Base-by-base conservation (phyloP, 2,113 vertebrate genomes). In the Melanostigma gelatinosum region DNA sequence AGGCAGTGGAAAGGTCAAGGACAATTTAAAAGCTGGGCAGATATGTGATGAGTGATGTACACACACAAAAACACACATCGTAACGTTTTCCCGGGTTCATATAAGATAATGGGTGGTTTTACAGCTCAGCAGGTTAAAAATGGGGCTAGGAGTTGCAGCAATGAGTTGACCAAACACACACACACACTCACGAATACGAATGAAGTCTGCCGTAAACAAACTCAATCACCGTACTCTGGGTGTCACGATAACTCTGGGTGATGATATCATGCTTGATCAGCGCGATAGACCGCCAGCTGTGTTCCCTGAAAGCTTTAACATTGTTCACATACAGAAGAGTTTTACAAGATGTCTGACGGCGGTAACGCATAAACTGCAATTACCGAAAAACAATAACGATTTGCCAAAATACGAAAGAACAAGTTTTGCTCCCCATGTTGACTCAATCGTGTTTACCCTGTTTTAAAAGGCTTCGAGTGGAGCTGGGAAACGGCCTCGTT, bases 311-410 rank as follows among this genome's bases (percentile, higher is more conserved):
- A 46, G 76, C 38, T 4, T 27, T 24, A n/a, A 52, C 27, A 27
- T 72, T 40, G 78, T 58, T 55, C 64, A 22, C n/a, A 66, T 75
- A 20, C 48, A 70, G 60, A 64, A 7, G 24, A 18, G 16, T 68
- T 54, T 34, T 76, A 46, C 63, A 74, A 71, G 69, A 62, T 27
- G 46, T 61, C 72, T 70, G 40, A 80, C 61, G 62, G 68, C 0
- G 11, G 75, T 77, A 68, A 80, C 72, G 66, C 60, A 50, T 34
- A 70, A 55, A 78, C 9, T 32, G 34, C 46, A 79, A 75, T 77
- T 71, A 72, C 11, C 34, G 32, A 29, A 32, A 50, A 52, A 61
- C 40, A 27, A 32, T 58, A 40, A 46, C 42, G 24, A 10, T 46
- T 46, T 72, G 40, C 40, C 61, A 20, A 44, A 57, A 54, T 36